Base-by-base conservation (phyloP, 2,888 invertebrate genomes). In the Luffia ferchaultella region DNA sequence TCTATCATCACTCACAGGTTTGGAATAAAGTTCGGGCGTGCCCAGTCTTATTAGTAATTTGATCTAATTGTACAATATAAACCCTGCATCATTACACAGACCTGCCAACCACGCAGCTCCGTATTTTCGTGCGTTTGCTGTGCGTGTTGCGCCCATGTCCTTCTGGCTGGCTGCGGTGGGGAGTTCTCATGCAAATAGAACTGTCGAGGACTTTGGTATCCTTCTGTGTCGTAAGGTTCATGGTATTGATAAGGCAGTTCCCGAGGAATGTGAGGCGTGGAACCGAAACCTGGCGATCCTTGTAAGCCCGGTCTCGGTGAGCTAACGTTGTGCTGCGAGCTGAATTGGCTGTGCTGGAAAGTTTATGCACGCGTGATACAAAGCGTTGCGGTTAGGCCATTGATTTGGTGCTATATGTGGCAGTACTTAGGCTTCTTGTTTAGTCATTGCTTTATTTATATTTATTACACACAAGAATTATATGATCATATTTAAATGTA, bases 101-200 rank as follows among this genome's bases (percentile, higher is more conserved):
- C 80, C 79, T 82, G 83, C 83, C 84, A 82, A 52, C 75, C 79
- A 51, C 75, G 58, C 49, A 72, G 55, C 46, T 88, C 88, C 20
- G 85, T 85, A 79, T 87, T 87, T 9, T 89, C 89, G 56, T 87
- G 75, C 50, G 87, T 72, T 57, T 85, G 87, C 54, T 76, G 77
- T 43, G 77, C 78, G 54, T 87, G 87, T 62, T 88, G 88, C 41
- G 89, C 89, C 90, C 90, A 90, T 1, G 90, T 91, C 59, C 90
- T 76, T 7, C 90, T 73, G 66, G 87, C 88, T 49, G 86, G 86
- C 67, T 75, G 63, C 52, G 70, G 67, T 54, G 76, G 75, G 60
- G 30, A 30, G 75, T 70, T 73, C 64, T 92, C 92, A 68, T 93
- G 93, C 60, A 93, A 79, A 75, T 90, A 93, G 75, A 93, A 93